Evolutionary conservation across 2,797 vertebrate genomes (phyloP).

Genomic region (Chromobotia macracanthus): DNA sequence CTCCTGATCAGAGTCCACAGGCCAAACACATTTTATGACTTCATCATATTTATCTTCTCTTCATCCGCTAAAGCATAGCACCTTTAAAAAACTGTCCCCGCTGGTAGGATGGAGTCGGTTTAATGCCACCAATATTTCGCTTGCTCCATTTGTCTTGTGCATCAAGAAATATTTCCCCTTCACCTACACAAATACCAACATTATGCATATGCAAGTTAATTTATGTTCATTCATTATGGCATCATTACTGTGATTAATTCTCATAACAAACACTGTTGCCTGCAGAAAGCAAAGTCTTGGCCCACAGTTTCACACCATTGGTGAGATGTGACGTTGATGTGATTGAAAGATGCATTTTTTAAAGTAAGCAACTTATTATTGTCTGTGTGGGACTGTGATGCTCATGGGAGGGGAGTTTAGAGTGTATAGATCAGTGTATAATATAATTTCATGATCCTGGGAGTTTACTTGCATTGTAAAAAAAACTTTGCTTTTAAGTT

Average conservation of each 20-base stretch:
- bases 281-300: constrained; percentile 25
- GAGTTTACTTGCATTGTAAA: too few species aligned
- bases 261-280: constrained; percentile 38
- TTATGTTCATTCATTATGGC: constrained; percentile 50
- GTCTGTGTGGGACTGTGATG: constrained; percentile 2
- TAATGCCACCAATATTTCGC: background rate
- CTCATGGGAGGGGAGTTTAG: constrained; percentile 5
- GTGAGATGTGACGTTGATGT: constrained; percentile 24
- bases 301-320: constrained; percentile 30
- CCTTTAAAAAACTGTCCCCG: background rate
- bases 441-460: constrained; percentile 44
- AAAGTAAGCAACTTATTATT: constrained; percentile 36
- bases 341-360: constrained; percentile 34
- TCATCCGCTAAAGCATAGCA: background rate
- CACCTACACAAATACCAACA: constrained; percentile 27
- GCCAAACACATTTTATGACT: constrained; percentile 33
- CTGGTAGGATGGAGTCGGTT: background rate
- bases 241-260: constrained; percentile 52
- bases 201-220: constrained; percentile 51
- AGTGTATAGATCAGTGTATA: constrained; percentile 49
- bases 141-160: constrained; percentile 20
- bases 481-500: too few species aligned
- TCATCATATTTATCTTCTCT: constrained; percentile 35
- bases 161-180: constrained; percentile 25
- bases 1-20: constrained; percentile 9